Evolutionary conservation across 1,140 invertebrate species (phyloP).

Genomic region (Akabosia matsudoensis): DNA sequence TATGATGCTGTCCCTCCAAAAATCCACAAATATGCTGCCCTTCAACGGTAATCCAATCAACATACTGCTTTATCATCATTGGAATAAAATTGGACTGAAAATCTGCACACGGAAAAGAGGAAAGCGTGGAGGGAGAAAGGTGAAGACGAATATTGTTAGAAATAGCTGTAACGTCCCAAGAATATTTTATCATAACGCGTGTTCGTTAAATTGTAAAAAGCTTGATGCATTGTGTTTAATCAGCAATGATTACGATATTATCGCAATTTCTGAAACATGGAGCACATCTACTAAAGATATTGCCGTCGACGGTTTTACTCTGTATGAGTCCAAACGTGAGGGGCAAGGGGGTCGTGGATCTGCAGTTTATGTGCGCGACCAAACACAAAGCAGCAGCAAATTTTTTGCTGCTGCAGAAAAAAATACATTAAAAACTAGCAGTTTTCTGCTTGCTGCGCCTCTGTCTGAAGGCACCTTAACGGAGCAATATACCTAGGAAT

Average conservation of each 20-base stretch:
- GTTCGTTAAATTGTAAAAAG: not conserved
- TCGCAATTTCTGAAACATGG: slow-evolving; percentile 8
- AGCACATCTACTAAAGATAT: not conserved
- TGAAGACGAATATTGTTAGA: not conserved
- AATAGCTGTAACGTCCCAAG: not conserved
- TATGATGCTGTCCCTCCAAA: not conserved
- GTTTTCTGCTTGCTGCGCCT: no score
- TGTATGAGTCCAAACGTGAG: not conserved
- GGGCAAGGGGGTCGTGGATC: no score
- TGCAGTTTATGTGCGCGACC: no score
- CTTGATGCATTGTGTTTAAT: not conserved
- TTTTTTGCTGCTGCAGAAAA: no score
- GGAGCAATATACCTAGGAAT: no score
- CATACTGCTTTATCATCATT: not conserved
- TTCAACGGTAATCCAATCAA: not conserved
- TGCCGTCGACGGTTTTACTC: not conserved
- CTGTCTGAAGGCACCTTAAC: no score
- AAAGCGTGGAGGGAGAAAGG: not conserved
- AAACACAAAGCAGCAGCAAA: no score
- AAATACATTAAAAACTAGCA: no score
- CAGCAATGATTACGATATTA: not conserved
- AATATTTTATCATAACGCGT: not conserved
- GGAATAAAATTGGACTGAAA: not conserved
- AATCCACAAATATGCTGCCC: no score
- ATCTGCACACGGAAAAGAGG: not conserved